These are phyloP conservation scores for Daboia siamensis DNA, from an alignment of 2,113 vertebrate species.

Conservation along the genomic window DNA sequence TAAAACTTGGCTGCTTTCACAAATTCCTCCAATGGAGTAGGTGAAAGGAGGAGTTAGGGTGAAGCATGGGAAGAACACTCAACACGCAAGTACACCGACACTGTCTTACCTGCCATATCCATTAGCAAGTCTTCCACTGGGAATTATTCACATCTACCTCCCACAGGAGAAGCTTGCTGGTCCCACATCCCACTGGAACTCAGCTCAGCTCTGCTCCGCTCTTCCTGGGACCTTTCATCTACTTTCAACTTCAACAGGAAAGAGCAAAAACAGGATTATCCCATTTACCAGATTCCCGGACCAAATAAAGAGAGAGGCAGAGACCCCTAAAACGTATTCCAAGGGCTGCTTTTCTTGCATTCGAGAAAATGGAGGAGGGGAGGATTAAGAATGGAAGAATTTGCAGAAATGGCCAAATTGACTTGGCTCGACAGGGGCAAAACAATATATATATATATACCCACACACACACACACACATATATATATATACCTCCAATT, in stretches of 20 bases:
- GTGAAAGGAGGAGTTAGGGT: no score
- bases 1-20: background rate
- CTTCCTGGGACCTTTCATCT: background rate
- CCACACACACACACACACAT: no score
- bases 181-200: background rate
- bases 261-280: background rate
- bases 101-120: constrained; percentile 25
- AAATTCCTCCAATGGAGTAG: background rate
- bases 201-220: background rate
- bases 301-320: background rate
- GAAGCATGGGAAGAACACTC: background rate
- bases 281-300: background rate
- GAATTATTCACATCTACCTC: background rate
- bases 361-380: background rate
- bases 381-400: background rate
- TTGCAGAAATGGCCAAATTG: background rate
- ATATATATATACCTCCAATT: no score
- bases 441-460: background rate
- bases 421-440: background rate
- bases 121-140: background rate
- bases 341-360: background rate
- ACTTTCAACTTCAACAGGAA: background rate
- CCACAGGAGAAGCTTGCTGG: no score
- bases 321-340: background rate
- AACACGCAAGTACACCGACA: background rate